Percentiles rank a stretch among this genome's conserved stretches.
Conservation (phyloP, 2,888 invertebrate genomes). For the Muscina levida region DNA sequence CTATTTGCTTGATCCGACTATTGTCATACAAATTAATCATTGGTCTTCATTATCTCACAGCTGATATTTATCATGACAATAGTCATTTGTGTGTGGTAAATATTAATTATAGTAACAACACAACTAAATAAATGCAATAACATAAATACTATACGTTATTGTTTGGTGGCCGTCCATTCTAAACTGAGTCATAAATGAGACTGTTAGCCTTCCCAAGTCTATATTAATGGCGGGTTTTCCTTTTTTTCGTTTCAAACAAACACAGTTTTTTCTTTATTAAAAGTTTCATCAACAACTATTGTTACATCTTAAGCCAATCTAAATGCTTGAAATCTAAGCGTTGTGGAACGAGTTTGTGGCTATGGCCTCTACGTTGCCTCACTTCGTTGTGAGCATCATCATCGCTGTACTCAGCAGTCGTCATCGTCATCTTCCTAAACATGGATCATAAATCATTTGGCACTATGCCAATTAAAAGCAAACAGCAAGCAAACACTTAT, state of each 20-base stretch:
- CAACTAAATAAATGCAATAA: not conserved
- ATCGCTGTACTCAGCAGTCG: not conserved
- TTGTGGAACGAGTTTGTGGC: too few relatives aligned
- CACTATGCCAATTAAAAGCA: conserved; percentile 54
- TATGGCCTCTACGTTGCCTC: not conserved
- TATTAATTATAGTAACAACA: too few relatives aligned
- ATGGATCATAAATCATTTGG: conserved; percentile 55
- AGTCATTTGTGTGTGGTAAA: too few relatives aligned
- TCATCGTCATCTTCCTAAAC: conserved; percentile 28
- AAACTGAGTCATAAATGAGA: too few relatives aligned
- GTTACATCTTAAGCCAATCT: too few relatives aligned
- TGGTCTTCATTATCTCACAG: conserved; percentile 4
- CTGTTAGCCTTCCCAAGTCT: too few relatives aligned
- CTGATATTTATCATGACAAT: not conserved
- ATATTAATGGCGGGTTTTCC: too few relatives aligned
- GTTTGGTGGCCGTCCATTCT: too few relatives aligned
- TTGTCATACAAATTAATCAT: conserved; percentile 54
- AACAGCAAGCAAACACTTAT: conserved; percentile 27
- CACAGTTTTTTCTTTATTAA: not conserved
- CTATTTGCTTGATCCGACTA: too few relatives aligned
- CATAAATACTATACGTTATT: too few relatives aligned
- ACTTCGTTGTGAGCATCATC: conserved; percentile 26
- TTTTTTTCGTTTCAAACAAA: too few relatives aligned
- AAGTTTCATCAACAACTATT: not conserved
- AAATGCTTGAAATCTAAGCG: too few relatives aligned